These are phyloP conservation scores for Yponomeuta cagnagella DNA, from an alignment of 2,888 invertebrate genomes.

Conservation along the genomic window DNA sequence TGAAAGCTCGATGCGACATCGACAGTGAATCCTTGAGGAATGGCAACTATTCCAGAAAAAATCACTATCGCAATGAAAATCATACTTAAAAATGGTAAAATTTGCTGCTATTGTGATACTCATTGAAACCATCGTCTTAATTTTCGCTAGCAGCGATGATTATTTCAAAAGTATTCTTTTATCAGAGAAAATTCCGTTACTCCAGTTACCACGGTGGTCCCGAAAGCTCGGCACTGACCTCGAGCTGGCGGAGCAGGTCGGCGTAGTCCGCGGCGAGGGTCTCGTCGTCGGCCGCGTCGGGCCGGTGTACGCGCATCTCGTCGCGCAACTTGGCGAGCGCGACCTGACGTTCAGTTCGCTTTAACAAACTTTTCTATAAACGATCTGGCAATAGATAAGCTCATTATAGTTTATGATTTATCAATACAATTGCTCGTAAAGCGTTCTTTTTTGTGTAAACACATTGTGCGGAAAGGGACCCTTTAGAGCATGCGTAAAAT, in stretches of 20 bases:
- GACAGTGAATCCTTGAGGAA: neutral
- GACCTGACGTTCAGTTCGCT: neutral
- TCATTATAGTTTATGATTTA: no score
- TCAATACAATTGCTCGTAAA: no score
- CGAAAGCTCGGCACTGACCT: constrained; percentile 32
- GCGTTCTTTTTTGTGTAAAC: no score
- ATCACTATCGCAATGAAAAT: neutral
- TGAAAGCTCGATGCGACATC: neutral
- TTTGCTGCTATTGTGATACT: neutral
- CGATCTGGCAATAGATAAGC: no score
- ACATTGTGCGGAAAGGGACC: no score
- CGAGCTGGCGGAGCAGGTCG: constrained; percentile 33
- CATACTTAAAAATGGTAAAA: neutral
- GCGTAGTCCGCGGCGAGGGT: constrained; percentile 32
- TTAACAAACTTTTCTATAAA: neutral
- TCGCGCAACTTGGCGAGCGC: neutral
- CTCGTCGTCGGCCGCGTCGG: constrained; percentile 28
- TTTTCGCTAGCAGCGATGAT: no score
- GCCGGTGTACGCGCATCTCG: constrained; percentile 30
- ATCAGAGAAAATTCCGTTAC: neutral
- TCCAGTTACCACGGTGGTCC: neutral
- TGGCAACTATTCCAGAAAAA: neutral
- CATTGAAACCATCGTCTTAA: no score
- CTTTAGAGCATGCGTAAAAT: no score
- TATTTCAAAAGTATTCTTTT: no score